Evolutionary conservation across 1,140 invertebrate genomes (phyloP).

Genomic region (Metaphire vulgaris): DNA sequence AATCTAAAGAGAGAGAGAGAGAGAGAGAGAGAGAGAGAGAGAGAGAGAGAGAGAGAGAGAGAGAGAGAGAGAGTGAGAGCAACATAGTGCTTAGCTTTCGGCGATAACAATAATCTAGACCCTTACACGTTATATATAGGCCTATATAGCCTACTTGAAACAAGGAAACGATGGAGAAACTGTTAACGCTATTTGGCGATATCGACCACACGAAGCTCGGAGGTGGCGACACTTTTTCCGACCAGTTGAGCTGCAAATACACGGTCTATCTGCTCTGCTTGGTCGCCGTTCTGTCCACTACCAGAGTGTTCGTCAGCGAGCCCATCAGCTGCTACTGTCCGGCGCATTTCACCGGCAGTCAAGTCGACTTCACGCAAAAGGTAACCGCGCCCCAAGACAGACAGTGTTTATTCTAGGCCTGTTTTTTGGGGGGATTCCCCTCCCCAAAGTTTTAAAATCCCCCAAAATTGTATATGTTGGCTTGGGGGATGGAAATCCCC

Average conservation of each 20-base stretch:
- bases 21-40: conserved; percentile 8
- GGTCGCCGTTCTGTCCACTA: conserved; percentile 1
- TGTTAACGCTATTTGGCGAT: not conserved
- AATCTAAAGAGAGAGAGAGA: not conserved
- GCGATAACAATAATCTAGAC: not conserved
- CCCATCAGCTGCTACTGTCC: not conserved
- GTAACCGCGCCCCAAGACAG: no score
- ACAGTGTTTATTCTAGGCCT: no score
- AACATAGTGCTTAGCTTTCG: not conserved
- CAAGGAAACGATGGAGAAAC: conserved; percentile 2
- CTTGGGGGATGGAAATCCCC: no score
- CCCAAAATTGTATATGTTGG: no score
- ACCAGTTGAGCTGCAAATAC: conserved; percentile 11
- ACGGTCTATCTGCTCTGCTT: not conserved
- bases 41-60: conserved; percentile 12
- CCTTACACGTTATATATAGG: not conserved
- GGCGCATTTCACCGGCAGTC: not conserved
- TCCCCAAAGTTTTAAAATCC: no score
- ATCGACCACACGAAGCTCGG: not conserved
- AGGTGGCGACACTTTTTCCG: conserved; percentile 1
- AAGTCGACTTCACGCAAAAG: conserved; percentile 6
- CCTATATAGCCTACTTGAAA: not conserved
- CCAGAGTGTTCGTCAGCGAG: not conserved
- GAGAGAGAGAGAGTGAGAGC: conserved; percentile 8
- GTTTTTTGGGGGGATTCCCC: no score